Percentiles rank a stretch among this genome's conserved stretches.
Conservation (phyloP, 2,113 vertebrate genomes). For the Sminthopsis crassicaudata region DNA sequence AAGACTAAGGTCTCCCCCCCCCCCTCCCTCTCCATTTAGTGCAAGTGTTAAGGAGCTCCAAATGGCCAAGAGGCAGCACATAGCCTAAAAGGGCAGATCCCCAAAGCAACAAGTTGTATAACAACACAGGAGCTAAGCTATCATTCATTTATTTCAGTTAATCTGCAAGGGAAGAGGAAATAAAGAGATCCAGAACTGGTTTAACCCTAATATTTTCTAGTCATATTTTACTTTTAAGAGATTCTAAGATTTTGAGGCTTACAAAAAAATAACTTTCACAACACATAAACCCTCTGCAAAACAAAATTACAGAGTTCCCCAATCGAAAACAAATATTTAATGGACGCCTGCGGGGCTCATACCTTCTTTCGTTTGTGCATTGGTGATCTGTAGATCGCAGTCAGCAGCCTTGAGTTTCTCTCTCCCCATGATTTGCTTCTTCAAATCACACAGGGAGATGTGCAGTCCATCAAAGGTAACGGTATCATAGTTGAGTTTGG, state of each 20-base stretch:
- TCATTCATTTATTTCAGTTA: neutral
- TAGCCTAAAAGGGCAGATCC: neutral
- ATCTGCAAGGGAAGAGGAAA: neutral
- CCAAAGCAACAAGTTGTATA: neutral
- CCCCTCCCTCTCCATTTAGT: neutral
- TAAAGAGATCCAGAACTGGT: neutral
- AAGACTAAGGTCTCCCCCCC: neutral
- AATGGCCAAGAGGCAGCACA: neutral
- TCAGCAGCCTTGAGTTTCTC: conserved; percentile 95
- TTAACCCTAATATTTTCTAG: neutral
- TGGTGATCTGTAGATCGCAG: conserved; percentile 97
- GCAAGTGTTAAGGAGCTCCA: neutral
- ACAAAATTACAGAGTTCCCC: neutral
- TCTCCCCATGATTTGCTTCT: conserved; percentile 96
- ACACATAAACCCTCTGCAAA: neutral
- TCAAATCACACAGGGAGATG: conserved; percentile 95
- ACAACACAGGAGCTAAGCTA: neutral
- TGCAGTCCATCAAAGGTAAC: conserved; percentile 95
- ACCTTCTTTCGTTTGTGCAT: conserved; percentile 98
- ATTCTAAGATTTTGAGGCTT: neutral
- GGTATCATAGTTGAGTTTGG: conserved; percentile 97
- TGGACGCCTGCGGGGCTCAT: conserved; percentile 35
- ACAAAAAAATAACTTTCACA: neutral
- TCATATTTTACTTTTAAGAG: neutral
- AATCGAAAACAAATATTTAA: neutral